These are phyloP conservation scores for Noturus placidus DNA, from an alignment of 2,113 vertebrate species.

Conservation along the genomic window DNA sequence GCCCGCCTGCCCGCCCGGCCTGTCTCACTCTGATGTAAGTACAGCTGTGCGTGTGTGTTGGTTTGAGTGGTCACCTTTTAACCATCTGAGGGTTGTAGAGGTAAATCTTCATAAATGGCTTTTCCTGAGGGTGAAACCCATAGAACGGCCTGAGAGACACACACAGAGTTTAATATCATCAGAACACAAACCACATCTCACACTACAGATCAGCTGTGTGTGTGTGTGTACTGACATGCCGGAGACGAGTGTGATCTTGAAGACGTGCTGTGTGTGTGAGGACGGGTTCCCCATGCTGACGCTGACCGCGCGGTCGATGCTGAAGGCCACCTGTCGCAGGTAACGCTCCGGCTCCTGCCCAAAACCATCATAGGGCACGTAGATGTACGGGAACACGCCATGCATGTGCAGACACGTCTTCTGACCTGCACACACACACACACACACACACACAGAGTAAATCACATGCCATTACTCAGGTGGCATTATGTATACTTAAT, in stretches of 20 bases:
- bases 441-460: neutral
- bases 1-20: too few relatives aligned
- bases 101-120: constrained; percentile 97
- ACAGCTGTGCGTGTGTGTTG: neutral
- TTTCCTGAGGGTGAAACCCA: constrained; percentile 94
- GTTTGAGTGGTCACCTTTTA: constrained; percentile 78
- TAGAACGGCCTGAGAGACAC: constrained; percentile 86
- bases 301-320: constrained; percentile 95
- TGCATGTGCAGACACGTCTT: constrained; percentile 98
- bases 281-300: constrained; percentile 93
- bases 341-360: constrained; percentile 82
- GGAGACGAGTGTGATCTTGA: constrained; percentile 93
- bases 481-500: neutral
- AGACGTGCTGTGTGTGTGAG: constrained; percentile 86
- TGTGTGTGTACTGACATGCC: constrained; percentile 84
- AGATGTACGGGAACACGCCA: constrained; percentile 94
- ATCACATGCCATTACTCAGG: neutral
- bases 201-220: neutral
- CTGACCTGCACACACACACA: constrained; percentile 78
- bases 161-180: neutral
- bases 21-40: too few relatives aligned
- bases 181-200: neutral
- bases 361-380: constrained; percentile 87
- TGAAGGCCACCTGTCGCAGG: constrained; percentile 92
- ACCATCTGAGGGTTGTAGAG: constrained; percentile 97